A percentile compares a stretch with the other conserved stretches of the same genome.
Conservation (phyloP, 2,797 vertebrate species). For the Meriones psammophilus region DNA sequence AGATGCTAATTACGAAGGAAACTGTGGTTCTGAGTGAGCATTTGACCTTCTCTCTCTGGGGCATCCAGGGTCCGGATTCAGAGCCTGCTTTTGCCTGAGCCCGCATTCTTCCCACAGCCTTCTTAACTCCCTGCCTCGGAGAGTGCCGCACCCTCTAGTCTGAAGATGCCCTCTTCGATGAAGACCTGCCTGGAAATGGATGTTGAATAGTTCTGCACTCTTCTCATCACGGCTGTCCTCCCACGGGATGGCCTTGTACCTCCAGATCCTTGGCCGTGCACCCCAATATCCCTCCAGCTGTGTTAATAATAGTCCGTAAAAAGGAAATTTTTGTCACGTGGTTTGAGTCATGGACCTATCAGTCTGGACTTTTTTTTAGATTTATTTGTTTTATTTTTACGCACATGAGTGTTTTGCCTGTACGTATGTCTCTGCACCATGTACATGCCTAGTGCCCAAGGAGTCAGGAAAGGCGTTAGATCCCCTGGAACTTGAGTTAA, state of each 20-base stretch:
- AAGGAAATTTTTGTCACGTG: neutral
- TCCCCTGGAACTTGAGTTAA: neutral
- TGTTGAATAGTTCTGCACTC: neutral
- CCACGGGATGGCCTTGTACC: neutral
- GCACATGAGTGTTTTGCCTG: neutral
- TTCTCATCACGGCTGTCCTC: neutral
- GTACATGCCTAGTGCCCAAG: neutral
- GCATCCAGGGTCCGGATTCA: neutral
- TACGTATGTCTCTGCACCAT: neutral
- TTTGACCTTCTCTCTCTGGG: neutral
- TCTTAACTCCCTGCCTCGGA: neutral
- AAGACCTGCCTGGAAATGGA: neutral
- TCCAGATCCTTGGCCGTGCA: neutral
- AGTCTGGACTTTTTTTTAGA: neutral
- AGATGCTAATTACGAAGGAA: neutral
- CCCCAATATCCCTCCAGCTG: neutral
- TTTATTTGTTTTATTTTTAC: neutral
- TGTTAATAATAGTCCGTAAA: neutral
- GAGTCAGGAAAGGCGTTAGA: neutral
- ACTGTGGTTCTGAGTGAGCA: neutral
- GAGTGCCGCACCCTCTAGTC: neutral
- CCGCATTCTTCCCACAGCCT: neutral
- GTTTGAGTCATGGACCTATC: neutral
- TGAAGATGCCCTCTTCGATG: neutral
- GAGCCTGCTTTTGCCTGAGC: neutral